Evolutionary conservation across 2,888 invertebrate species (phyloP).

Genomic region (Prosopocoilus inquinatus): DNA sequence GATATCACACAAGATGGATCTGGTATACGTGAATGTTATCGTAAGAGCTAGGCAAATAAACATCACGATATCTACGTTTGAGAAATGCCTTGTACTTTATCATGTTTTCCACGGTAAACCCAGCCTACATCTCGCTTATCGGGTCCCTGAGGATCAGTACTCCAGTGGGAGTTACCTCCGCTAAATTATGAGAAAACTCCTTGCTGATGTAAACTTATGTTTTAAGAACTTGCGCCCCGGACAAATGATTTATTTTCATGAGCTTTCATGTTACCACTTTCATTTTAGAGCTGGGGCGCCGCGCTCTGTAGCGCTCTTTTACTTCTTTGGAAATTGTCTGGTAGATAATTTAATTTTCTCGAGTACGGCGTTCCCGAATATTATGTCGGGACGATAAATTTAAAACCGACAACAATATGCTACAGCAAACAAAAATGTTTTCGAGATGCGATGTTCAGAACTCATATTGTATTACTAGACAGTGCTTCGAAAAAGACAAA

Average conservation of each 20-base stretch:
- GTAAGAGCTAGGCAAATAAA: neutral
- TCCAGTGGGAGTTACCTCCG: conserved; percentile 29
- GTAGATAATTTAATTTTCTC: neutral
- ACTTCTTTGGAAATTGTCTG: conserved; percentile 1
- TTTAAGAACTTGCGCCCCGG: conserved; percentile 26
- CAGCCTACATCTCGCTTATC: conserved; percentile 19
- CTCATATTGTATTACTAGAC: too few relatives aligned
- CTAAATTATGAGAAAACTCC: conserved; percentile 37
- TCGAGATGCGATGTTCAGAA: too few relatives aligned
- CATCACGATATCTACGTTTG: conserved; percentile 17
- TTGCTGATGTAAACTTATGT: conserved; percentile 34
- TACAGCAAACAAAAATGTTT: too few relatives aligned
- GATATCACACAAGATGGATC: conserved; percentile 1
- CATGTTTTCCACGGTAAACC: conserved; percentile 24
- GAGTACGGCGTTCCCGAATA: neutral
- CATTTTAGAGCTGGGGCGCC: conserved; percentile 18
- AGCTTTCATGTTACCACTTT: conserved; percentile 17
- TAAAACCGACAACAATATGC: too few relatives aligned
- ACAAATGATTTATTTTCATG: conserved; percentile 23
- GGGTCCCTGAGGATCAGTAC: conserved; percentile 9
- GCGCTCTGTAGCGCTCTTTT: conserved; percentile 14
- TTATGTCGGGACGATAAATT: too few relatives aligned
- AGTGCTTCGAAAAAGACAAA: too few relatives aligned
- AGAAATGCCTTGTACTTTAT: conserved; percentile 32
- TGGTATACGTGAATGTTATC: conserved; percentile 4